These are phyloP conservation scores for Drosophila kanapiae DNA, from an alignment of 1,140 invertebrate genomes.

Conservation along the genomic window DNA sequence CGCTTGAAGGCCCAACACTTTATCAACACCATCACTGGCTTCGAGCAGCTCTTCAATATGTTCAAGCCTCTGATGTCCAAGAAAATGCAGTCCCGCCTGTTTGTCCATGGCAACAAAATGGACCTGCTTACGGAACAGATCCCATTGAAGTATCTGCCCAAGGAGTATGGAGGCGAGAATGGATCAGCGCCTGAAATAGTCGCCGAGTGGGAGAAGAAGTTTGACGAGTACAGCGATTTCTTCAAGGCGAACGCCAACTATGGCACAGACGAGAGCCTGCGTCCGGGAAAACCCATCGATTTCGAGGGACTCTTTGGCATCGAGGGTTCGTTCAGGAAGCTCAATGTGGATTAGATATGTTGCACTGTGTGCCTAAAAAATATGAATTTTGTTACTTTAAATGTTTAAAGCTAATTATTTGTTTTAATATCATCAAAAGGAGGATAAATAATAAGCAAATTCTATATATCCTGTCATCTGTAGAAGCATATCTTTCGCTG, in stretches of 20 bases:
- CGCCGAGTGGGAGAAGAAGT: conserved; percentile 86
- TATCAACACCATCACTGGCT: conserved; percentile 86
- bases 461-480: not conserved
- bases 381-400: conserved; percentile 9
- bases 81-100: conserved; percentile 85
- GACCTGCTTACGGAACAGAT: conserved; percentile 85
- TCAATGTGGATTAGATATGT: conserved; percentile 65
- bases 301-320: conserved; percentile 83
- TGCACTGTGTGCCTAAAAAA: not conserved
- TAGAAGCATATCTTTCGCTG: conserved; percentile 87
- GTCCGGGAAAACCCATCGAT: conserved; percentile 87
- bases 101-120: conserved; percentile 86
- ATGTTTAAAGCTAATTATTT: not conserved
- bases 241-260: conserved; percentile 87
- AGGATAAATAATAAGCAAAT: not conserved
- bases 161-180: conserved; percentile 87
- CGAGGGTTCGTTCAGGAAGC: conserved; percentile 77
- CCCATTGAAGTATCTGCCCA: conserved; percentile 86
- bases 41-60: conserved; percentile 86
- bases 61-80: conserved; percentile 86
- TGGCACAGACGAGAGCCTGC: conserved; percentile 87
- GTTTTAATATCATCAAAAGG: not conserved
- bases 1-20: conserved; percentile 86
- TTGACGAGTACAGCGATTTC: conserved; percentile 87
- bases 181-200: conserved; percentile 85